These are phyloP conservation scores for Neoarius graeffei DNA, from an alignment of 2,113 vertebrate genomes.

Conservation along the genomic window DNA sequence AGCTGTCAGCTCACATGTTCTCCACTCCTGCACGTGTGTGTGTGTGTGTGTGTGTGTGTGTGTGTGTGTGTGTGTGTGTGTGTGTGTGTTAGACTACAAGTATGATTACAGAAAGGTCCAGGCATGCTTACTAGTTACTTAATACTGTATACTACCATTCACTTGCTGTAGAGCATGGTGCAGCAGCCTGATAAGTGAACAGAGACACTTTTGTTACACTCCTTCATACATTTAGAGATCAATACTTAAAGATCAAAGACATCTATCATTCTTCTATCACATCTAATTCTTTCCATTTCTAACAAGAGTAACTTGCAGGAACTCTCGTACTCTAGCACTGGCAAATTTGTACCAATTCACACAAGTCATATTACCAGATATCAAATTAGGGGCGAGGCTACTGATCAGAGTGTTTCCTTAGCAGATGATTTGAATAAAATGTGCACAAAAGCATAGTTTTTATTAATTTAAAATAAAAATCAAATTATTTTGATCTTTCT, in stretches of 20 bases:
- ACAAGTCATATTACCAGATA: too few relatives aligned
- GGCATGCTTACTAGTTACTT: conserved; percentile 42
- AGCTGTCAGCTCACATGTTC: conserved; percentile 77
- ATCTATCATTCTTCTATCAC: neutral
- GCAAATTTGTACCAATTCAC: too few relatives aligned
- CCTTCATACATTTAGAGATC: neutral
- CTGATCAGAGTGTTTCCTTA: neutral
- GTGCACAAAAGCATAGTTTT: neutral
- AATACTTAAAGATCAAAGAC: neutral
- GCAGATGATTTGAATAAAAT: neutral
- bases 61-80: conserved; percentile 47
- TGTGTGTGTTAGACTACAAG: conserved; percentile 42
- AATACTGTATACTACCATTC: too few relatives aligned
- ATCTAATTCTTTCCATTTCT: neutral
- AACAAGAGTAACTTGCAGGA: neutral
- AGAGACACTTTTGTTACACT: neutral
- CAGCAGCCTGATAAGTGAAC: conserved; percentile 5
- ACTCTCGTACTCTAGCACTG: neutral
- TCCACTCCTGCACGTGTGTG: conserved; percentile 55
- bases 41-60: conserved; percentile 33
- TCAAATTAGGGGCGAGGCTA: neutral
- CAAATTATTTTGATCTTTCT: neutral
- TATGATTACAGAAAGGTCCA: conserved; percentile 50
- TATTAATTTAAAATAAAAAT: neutral
- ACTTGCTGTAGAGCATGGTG: too few relatives aligned